Base-by-base conservation (phyloP, 1,140 invertebrate genomes). In the Aphis craccivora region DNA sequence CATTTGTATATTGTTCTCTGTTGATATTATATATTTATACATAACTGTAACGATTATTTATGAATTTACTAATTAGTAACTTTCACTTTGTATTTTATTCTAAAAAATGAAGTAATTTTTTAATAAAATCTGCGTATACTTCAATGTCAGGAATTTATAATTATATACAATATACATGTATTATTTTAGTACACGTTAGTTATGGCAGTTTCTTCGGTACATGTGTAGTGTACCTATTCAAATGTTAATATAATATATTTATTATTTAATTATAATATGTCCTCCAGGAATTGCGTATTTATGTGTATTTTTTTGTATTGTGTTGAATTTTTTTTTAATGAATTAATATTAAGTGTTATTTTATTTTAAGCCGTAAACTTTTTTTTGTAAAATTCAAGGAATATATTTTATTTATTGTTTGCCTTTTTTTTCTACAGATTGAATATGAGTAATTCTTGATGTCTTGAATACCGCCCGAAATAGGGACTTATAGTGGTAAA, bases 211-310 rank as follows among this genome's bases (percentile, higher is more conserved):
- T 43, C 30, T 67, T 30, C 60, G 30, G 30, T 14, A 37, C 8
- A 37, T 7, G 48, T 89, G 48, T 1, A 51, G 48, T 89, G 43
- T 87, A n/a, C n/a, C n/a, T n/a, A 48, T 87, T 23, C 84, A 45
- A 87, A 43, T 11, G 25, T 87, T 45, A 53, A 89, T 51, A 25
- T 45, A 51, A 37, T 51, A 89, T 89, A 53, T 89, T 88, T 88
- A 51, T 53, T 89, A 53, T 89, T 88, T 88, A 51, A 53, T 89
- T 23, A 51, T 89, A n/a, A 51, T 89, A n/a, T 37, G 86, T 87
- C 45, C 86, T 87, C 43, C 86, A 48, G 45, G 20, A 8, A 48
- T 87, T 87, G 45, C 30, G 86, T 45, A 48, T 11, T 76, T 20
- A 87, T 87, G 6, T 48, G 4, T 87, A 87, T 87, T 87, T 45